phyloP scores from a whole-genome alignment of 2,888 invertebrate species.

The Sycophila texana region DNA sequence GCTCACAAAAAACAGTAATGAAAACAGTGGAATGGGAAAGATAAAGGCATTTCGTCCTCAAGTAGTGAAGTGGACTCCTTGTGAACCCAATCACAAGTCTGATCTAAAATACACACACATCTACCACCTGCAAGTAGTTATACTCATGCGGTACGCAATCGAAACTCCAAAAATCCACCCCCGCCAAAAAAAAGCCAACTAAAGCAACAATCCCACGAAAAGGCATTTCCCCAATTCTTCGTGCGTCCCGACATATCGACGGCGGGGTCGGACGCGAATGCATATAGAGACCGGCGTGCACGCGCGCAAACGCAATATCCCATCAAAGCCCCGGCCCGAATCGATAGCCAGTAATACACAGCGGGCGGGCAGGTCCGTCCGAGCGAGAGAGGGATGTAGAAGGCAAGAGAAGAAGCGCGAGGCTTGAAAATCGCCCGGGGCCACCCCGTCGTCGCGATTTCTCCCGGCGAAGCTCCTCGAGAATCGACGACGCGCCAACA shows the following conservation, averaged over 20 bases:
- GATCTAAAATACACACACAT: too few species aligned
- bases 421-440: conserved; percentile 16
- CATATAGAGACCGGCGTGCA: neutral
- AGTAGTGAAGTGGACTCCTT: too few species aligned
- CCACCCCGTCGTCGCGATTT: conserved; percentile 6
- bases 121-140: too few species aligned
- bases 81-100: too few species aligned
- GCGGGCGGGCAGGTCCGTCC: too few species aligned
- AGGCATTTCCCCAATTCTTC: neutral
- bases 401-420: neutral
- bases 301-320: conserved; percentile 5
- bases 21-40: too few species aligned
- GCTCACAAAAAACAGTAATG: too few species aligned
- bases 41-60: too few species aligned
- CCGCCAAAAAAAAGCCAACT: too few species aligned
- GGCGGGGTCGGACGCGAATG: neutral
- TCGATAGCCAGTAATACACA: neutral
- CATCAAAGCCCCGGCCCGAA: neutral
- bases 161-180: neutral
- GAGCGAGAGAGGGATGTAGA: too few species aligned
- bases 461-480: conserved; percentile 7
- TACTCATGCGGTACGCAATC: too few species aligned
- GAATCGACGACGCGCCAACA: neutral
- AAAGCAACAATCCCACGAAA: neutral
- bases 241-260: neutral